These are phyloP conservation scores for Polyodon spathula DNA, from an alignment of 2,113 vertebrate genomes.

Conservation along the genomic window DNA sequence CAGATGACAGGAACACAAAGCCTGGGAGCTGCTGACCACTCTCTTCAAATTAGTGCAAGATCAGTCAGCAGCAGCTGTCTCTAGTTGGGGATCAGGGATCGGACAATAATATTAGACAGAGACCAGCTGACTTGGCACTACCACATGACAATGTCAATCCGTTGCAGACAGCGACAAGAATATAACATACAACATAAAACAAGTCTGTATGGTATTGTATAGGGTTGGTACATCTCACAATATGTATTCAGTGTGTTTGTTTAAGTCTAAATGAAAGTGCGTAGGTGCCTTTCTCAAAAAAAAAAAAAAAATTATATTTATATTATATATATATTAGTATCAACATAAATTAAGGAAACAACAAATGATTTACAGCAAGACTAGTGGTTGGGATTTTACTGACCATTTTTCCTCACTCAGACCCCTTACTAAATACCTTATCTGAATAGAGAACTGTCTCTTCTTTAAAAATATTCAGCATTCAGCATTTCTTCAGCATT, in stretches of 20 bases:
- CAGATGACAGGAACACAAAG: constrained; percentile 13
- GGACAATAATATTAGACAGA: constrained; percentile 32
- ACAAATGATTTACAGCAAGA: too few species aligned
- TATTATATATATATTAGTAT: too few species aligned
- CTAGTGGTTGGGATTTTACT: too few species aligned
- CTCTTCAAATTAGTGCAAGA: constrained; percentile 25
- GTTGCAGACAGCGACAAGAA: constrained; percentile 30
- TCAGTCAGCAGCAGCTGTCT: constrained; percentile 30
- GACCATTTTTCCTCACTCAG: too few species aligned
- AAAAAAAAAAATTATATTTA: too few species aligned
- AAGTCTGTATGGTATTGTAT: background rate
- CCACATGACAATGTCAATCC: constrained; percentile 33
- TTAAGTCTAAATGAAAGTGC: background rate
- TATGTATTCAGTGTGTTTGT: background rate
- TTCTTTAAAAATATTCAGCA: too few species aligned
- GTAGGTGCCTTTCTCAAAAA: background rate
- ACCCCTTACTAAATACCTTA: too few species aligned
- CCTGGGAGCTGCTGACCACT: constrained; percentile 12
- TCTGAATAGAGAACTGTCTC: too few species aligned
- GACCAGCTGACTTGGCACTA: constrained; percentile 31
- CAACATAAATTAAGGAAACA: too few species aligned
- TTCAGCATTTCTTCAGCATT: too few species aligned
- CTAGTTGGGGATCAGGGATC: constrained; percentile 28
- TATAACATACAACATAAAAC: background rate
- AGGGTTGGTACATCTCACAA: background rate